Conservation (phyloP, 2,113 vertebrate species). For the Mormyrus iriodes region DNA sequence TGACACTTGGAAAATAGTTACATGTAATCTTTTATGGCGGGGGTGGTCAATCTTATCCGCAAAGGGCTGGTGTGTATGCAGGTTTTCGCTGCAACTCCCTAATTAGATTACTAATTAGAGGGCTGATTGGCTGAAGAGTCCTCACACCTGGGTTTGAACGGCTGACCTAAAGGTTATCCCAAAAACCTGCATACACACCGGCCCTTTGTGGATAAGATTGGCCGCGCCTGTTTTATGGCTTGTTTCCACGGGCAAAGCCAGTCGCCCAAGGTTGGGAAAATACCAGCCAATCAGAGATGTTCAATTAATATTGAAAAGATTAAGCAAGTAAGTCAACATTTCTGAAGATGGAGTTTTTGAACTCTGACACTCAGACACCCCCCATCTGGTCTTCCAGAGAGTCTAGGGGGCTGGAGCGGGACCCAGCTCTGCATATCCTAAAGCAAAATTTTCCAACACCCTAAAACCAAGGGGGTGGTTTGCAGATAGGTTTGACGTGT, state of each 20-base stretch:
- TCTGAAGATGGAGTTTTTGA: neutral
- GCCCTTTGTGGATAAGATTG: too few relatives aligned
- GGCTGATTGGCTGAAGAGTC: too few relatives aligned
- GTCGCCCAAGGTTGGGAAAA: neutral
- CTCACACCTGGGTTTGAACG: too few relatives aligned
- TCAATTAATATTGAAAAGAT: neutral
- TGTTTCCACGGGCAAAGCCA: neutral
- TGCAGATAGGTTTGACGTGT: neutral
- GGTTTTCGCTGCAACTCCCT: too few relatives aligned
- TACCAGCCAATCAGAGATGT: neutral
- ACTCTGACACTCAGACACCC: neutral
- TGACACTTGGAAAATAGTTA: neutral
- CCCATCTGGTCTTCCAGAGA: neutral
- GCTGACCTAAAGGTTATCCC: too few relatives aligned
- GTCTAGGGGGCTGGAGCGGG: neutral
- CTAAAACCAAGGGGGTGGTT: neutral
- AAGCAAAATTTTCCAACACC: neutral
- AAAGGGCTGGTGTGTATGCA: too few relatives aligned
- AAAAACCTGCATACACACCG: too few relatives aligned
- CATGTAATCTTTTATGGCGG: neutral
- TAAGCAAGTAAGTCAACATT: neutral
- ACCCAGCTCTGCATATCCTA: neutral
- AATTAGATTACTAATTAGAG: too few relatives aligned
- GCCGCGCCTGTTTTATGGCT: too few relatives aligned
- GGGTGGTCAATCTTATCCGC: too few relatives aligned